A percentile compares a stretch with the other conserved stretches of the same genome.
Conservation (phyloP, 2,797 vertebrate species). For the Sitta carolinensis region DNA sequence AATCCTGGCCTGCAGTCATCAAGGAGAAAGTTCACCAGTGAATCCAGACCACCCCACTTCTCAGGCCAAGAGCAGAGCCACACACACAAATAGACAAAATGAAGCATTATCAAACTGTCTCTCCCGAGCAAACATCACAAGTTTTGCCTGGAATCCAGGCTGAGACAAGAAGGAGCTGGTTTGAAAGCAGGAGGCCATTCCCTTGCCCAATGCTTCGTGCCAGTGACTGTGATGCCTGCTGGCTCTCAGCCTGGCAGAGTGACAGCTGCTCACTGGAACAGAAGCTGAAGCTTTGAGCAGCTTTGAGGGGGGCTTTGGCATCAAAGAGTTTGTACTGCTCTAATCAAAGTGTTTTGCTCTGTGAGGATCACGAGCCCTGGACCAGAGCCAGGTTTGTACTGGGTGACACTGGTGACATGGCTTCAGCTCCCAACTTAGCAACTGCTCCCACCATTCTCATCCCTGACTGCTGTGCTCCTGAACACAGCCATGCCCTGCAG, state of each 20-base stretch:
- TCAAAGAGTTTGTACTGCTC: slow-evolving; percentile 10
- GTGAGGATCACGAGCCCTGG: slow-evolving; percentile 34
- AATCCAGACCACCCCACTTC: background rate
- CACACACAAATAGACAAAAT: background rate
- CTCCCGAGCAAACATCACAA: background rate
- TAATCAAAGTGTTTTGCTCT: slow-evolving; percentile 51
- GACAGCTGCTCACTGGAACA: slow-evolving; percentile 55
- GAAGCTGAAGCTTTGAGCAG: background rate
- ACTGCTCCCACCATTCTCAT: background rate
- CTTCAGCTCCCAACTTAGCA: background rate
- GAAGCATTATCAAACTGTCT: background rate
- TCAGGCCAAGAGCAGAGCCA: background rate
- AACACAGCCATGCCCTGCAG: background rate
- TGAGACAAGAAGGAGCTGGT: background rate
- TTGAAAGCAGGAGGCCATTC: background rate
- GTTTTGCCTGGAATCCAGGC: background rate
- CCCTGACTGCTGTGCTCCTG: rapidly evolving
- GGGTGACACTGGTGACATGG: background rate
- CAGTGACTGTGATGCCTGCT: background rate
- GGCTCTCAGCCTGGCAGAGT: background rate
- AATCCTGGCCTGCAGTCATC: background rate
- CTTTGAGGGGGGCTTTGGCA: slow-evolving; percentile 19
- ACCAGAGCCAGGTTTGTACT: background rate
- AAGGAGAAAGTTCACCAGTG: background rate
- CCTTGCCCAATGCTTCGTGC: rapidly evolving